Evolutionary conservation across 2,888 invertebrate genomes (phyloP).

Genomic region (Epistrophella euchroma): DNA sequence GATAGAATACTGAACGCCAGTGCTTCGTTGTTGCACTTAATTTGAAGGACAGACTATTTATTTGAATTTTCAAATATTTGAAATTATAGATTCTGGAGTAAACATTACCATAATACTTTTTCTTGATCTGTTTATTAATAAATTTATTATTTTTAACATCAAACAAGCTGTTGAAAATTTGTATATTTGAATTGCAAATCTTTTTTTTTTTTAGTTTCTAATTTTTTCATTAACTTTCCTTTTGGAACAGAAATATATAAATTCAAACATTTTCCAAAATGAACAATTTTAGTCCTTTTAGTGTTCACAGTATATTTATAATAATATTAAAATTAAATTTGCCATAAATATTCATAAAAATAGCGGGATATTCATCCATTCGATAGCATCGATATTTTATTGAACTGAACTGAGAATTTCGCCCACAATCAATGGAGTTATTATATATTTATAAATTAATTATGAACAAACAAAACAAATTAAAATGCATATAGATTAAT

Average conservation of each 20-base stretch:
- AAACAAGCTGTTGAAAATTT: neutral
- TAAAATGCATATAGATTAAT: conserved; percentile 30
- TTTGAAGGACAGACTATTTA: too few species aligned
- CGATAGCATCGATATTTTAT: conserved; percentile 72
- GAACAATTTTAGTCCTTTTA: conserved; percentile 14
- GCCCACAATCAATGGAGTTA: conserved; percentile 73
- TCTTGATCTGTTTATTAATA: too few species aligned
- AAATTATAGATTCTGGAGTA: too few species aligned
- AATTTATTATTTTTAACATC: neutral
- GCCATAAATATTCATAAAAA: conserved; percentile 41
- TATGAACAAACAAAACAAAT: conserved; percentile 5
- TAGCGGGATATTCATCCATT: conserved; percentile 63
- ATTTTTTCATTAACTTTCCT: neutral
- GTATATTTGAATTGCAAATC: neutral
- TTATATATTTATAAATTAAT: conserved; percentile 48
- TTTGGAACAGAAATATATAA: neutral
- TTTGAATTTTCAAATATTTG: too few species aligned
- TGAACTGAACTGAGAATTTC: conserved; percentile 75
- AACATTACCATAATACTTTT: too few species aligned
- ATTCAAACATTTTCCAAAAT: neutral
- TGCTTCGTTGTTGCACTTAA: too few species aligned
- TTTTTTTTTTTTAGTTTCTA: neutral
- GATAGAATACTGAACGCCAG: too few species aligned
- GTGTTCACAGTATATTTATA: conserved; percentile 50
- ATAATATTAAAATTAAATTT: conserved; percentile 23